phyloP scores from a whole-genome alignment of 2,797 vertebrate genomes.

The Delichon dasypus region DNA sequence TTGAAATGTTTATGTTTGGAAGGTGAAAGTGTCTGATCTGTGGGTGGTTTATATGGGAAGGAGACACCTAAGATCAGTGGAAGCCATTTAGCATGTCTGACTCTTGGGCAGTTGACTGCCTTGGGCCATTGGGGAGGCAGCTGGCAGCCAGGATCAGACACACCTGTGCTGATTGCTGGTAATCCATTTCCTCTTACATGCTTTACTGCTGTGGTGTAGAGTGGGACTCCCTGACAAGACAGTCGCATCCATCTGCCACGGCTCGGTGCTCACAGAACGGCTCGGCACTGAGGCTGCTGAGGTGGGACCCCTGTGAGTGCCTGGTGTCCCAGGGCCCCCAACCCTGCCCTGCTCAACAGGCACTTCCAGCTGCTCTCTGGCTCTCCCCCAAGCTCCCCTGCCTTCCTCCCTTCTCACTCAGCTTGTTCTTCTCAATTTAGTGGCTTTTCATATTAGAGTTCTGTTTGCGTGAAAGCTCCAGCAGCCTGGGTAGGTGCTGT shows the following conservation, averaged over 20 bases:
- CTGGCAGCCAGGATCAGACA: background rate
- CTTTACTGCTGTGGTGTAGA: background rate
- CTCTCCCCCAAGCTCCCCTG: background rate
- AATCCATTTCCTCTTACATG: background rate
- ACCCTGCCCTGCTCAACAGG: background rate
- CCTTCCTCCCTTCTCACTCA: background rate
- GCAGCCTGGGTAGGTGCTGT: background rate
- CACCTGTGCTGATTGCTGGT: background rate
- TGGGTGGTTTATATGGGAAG: background rate
- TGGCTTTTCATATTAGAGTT: background rate
- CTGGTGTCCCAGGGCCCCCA: fast-evolving
- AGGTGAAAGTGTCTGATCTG: background rate
- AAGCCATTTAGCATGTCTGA: background rate
- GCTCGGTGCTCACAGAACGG: fast-evolving
- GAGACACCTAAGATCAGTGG: background rate
- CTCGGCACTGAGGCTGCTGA: background rate
- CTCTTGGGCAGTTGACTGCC: background rate
- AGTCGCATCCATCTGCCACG: fast-evolving
- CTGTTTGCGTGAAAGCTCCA: background rate
- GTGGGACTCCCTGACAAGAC: background rate
- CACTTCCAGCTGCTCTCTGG: background rate
- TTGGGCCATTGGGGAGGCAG: background rate
- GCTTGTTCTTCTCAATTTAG: background rate
- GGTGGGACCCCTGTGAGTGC: fast-evolving
- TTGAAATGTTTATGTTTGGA: background rate